Base-by-base conservation (phyloP, 1,140 invertebrate genomes). In the Nasonia vitripennis region DNA sequence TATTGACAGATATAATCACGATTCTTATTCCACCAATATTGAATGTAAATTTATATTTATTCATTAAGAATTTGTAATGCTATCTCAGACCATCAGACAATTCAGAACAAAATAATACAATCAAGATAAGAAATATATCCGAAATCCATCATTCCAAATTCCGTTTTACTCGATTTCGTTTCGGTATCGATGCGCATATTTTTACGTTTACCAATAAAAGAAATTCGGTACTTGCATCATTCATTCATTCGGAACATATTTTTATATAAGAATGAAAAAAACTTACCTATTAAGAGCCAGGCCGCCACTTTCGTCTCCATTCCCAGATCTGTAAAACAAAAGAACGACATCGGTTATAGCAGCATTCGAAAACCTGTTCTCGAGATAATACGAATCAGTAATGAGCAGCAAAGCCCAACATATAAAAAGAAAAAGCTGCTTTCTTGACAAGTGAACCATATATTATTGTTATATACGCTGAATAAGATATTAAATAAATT, bases 201-300 rank as follows among this genome's bases (percentile, higher is more conserved):
- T 62, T 62, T 55, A 62, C 17, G 17, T n/a, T 20, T 62, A 7
- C 17, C 17, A 62, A 62, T n/a, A n/a, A 62, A 51, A 27, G 14
- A 62, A 62, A 62, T 62, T 62, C n/a, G 55, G 55, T 62, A 55
- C 55, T 62, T 62, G 17, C 14, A 12, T 51, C 17, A 5, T 62
- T 20, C 17, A 20, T 62, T 62, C 20, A 20, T n/a, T 62, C 14
- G 6, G 20, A 62, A 62, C 4, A 2, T 27, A 27, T 27, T 27
- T 27, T 27, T 27, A 27, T 27, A 27, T 27, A 27, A 27, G 27
- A 27, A 27, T 23, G 41, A 67, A 27, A 68, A 12, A 17, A 77
- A 90, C 91, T 91, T 74, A 92, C 92, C 91, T 90, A 90, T 86
- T 88, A 87, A 86, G 89, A 88, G 89, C 88, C 86, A 88, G 88